These are phyloP conservation scores for Dryas iulia DNA, from an alignment of 1,140 invertebrate species.

Conservation along the genomic window DNA sequence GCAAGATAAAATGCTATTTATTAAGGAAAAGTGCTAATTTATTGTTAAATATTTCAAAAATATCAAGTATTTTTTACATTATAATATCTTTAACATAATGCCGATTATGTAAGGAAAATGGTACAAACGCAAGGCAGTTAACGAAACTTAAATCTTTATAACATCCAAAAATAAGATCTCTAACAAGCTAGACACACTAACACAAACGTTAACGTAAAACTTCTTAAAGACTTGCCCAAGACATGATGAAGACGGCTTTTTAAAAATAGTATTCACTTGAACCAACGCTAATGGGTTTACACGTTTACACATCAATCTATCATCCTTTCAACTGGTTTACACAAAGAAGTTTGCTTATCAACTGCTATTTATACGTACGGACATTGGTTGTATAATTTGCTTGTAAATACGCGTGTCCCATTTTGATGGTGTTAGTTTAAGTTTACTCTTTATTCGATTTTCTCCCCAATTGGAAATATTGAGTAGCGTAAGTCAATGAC, in stretches of 20 bases:
- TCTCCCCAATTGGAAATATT: no score
- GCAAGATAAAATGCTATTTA: no score
- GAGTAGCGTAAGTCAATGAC: no score
- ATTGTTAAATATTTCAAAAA: no score
- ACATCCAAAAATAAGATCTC: not conserved
- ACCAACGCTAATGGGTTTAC: constrained; percentile 12
- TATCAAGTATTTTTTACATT: no score
- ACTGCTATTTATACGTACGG: not conserved
- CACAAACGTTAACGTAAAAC: constrained; percentile 6
- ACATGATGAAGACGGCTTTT: not conserved
- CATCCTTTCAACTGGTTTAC: constrained; percentile 24
- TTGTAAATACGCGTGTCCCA: not conserved
- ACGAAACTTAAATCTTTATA: not conserved
- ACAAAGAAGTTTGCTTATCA: constrained; percentile 20
- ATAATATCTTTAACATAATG: no score
- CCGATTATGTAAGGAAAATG: no score
- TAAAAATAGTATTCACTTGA: constrained; percentile 9
- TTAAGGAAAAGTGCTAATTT: no score
- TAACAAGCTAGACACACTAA: not conserved
- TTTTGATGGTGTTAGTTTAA: not conserved
- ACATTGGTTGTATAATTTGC: not conserved
- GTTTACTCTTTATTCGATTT: not conserved
- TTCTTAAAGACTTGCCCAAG: not conserved
- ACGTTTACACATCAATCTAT: constrained; percentile 17
- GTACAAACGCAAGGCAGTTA: no score